phyloP scores from a whole-genome alignment of 2,797 vertebrate genomes.

The Scyliorhinus canicula region DNA sequence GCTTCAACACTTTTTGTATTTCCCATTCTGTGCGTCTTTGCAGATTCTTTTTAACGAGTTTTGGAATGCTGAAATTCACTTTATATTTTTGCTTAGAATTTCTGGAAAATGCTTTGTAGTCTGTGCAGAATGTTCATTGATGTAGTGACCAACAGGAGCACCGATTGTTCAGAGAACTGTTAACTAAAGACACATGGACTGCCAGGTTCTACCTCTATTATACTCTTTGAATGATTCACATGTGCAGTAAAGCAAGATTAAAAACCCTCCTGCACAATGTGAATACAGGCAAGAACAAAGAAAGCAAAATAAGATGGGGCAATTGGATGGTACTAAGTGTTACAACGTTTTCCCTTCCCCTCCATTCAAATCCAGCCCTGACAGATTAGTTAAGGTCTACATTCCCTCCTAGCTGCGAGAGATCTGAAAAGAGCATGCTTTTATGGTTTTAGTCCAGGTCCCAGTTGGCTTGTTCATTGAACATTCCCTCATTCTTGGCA shows the following conservation, averaged over 20 bases:
- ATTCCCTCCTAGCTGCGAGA: not conserved
- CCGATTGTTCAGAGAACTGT: not conserved
- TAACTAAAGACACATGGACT: not conserved
- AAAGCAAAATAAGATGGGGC: not conserved
- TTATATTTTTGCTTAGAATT: not conserved
- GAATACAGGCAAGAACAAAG: slow-evolving; percentile 5
- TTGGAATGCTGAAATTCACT: not conserved
- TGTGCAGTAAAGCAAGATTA: not conserved
- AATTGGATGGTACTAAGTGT: not conserved
- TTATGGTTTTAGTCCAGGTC: not conserved
- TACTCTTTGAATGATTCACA: not conserved
- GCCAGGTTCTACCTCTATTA: not conserved
- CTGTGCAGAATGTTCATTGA: not conserved
- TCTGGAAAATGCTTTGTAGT: not conserved
- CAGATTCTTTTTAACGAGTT: not conserved
- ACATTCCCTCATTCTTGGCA: not conserved
- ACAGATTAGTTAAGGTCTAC: not conserved
- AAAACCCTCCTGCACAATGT: not conserved
- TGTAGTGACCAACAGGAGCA: not conserved
- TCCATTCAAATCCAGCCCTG: not conserved
- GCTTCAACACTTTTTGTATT: not conserved
- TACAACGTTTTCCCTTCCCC: not conserved
- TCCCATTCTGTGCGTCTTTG: not conserved
- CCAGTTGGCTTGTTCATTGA: not conserved
- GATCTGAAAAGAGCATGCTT: not conserved